These are phyloP conservation scores for Pangasius mekongensis DNA, from an alignment of 2,797 vertebrate species.

Conservation along the genomic window DNA sequence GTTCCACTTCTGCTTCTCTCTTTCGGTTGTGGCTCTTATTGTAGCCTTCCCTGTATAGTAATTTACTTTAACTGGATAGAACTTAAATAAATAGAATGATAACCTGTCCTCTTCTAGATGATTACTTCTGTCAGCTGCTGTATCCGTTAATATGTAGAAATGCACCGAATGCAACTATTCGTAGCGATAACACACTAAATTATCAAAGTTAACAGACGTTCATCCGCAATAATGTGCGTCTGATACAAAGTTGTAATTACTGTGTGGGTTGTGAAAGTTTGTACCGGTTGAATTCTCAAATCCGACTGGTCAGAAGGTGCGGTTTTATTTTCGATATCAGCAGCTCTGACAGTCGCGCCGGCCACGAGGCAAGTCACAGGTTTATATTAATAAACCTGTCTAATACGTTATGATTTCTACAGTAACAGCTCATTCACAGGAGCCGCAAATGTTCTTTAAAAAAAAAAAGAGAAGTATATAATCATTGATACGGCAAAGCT, in stretches of 20 bases:
- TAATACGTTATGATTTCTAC: neutral
- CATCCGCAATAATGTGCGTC: neutral
- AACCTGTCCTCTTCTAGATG: neutral
- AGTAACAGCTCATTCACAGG: neutral
- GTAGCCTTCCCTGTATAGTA: neutral
- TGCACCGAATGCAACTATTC: neutral
- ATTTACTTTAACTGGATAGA: neutral
- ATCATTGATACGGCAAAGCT: neutral
- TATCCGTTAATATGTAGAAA: neutral
- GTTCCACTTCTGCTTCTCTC: constrained; percentile 33
- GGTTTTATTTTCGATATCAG: too few relatives aligned
- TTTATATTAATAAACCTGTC: too few relatives aligned
- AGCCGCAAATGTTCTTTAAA: neutral
- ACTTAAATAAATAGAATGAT: neutral
- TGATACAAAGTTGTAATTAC: neutral
- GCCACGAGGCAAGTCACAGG: too few relatives aligned
- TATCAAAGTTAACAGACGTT: neutral
- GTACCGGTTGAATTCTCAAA: neutral
- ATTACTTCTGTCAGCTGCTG: neutral
- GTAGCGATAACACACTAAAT: neutral
- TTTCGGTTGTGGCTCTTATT: constrained; percentile 4
- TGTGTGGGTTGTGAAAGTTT: neutral
- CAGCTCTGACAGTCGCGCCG: too few relatives aligned
- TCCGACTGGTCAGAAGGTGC: neutral
- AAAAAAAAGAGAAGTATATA: neutral